phyloP scores from a whole-genome alignment of 2,797 vertebrate genomes.

The Glyptemys insculpta region DNA sequence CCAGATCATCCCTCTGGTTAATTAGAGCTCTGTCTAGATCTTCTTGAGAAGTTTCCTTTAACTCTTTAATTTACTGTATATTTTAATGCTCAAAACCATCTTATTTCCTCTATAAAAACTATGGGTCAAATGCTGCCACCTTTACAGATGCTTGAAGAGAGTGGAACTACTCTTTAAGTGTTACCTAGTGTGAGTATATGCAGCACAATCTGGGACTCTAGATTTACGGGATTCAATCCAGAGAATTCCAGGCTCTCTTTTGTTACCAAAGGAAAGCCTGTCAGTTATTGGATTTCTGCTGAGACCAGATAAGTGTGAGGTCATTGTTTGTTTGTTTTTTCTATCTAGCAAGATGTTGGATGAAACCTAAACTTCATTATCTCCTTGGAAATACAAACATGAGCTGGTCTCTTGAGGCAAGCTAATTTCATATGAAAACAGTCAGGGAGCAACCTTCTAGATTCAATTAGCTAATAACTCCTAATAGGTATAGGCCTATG shows the following conservation, averaged over 20 bases:
- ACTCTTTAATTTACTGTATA: slow-evolving; percentile 28
- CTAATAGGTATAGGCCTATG: slow-evolving; percentile 55
- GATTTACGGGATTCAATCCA: slow-evolving; percentile 60
- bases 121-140: slow-evolving; percentile 11
- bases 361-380: slow-evolving; percentile 75
- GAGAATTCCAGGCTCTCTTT: slow-evolving; percentile 71
- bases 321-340: slow-evolving; percentile 76
- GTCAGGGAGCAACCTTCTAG: slow-evolving; percentile 69
- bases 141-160: slow-evolving; percentile 36
- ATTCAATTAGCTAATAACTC: slow-evolving; percentile 73
- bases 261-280: slow-evolving; percentile 70
- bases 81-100: slow-evolving; percentile 27
- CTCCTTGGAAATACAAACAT: slow-evolving; percentile 76
- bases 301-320: slow-evolving; percentile 77
- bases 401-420: slow-evolving; percentile 70
- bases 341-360: slow-evolving; percentile 68
- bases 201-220: not conserved
- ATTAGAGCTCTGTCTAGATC: slow-evolving; percentile 14
- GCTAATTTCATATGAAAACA: slow-evolving; percentile 77
- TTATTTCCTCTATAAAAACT: slow-evolving; percentile 31
- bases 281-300: slow-evolving; percentile 43
- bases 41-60: slow-evolving; percentile 22
- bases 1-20: not conserved
- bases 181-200: slow-evolving; percentile 21
- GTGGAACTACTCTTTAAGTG: slow-evolving; percentile 17